phyloP scores from a whole-genome alignment of 1,140 invertebrate genomes.

The Listronotus oregonensis region DNA sequence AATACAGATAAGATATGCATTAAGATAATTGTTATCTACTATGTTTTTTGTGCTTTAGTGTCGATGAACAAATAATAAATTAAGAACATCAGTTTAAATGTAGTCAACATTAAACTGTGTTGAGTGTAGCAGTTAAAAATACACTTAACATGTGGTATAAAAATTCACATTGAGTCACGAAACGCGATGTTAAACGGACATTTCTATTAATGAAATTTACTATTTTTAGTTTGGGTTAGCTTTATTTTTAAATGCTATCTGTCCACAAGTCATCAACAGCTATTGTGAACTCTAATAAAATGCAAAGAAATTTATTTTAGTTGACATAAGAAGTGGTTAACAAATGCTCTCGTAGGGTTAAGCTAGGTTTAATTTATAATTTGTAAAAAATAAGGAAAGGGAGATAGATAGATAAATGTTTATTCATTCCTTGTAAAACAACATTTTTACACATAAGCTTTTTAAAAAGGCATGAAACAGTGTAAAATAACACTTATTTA shows the following conservation, averaged over 20 bases:
- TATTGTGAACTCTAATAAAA: conserved; percentile 9
- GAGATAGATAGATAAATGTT: too few species aligned
- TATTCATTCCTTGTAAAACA: too few species aligned
- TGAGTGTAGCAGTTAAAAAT: conserved; percentile 31
- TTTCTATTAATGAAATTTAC: conserved; percentile 38
- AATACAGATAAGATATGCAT: too few species aligned
- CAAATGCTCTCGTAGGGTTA: too few species aligned
- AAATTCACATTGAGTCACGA: conserved; percentile 38
- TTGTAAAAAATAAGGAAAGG: too few species aligned
- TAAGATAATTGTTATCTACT: too few species aligned
- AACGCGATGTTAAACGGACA: conserved; percentile 25
- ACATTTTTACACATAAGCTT: too few species aligned
- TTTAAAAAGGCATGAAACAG: too few species aligned
- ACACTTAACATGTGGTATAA: conserved; percentile 38
- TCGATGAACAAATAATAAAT: not conserved
- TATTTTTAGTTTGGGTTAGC: conserved; percentile 33
- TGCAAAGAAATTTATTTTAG: conserved; percentile 20
- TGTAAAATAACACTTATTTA: too few species aligned
- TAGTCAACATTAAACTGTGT: conserved; percentile 18
- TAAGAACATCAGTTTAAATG: conserved; percentile 6
- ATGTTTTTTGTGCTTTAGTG: too few species aligned
- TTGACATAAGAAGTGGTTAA: not conserved
- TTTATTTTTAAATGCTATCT: conserved; percentile 38
- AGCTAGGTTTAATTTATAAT: too few species aligned
- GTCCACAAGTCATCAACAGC: conserved; percentile 35